These are phyloP conservation scores for Zaprionus vittiger DNA, from an alignment of 1,140 invertebrate genomes.

Conservation along the genomic window DNA sequence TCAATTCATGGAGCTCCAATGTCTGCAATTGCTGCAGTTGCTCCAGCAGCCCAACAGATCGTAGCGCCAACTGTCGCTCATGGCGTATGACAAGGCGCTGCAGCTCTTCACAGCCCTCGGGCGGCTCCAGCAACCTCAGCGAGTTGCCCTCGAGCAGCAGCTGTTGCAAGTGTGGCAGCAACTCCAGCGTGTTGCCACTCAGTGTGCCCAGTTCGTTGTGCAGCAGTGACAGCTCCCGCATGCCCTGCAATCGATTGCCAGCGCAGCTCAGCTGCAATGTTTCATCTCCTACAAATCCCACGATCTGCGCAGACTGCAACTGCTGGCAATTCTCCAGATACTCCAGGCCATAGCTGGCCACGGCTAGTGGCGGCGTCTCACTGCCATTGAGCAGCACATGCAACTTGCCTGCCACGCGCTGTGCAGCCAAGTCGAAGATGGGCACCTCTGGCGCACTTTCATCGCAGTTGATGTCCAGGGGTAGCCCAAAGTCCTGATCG, in stretches of 20 bases:
- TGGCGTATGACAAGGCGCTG: slow-evolving; percentile 23
- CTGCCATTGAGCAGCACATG: slow-evolving; percentile 69
- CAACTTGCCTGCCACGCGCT: slow-evolving; percentile 61
- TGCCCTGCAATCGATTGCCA: slow-evolving; percentile 12
- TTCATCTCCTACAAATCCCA: slow-evolving; percentile 58
- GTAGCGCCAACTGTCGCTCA: slow-evolving; percentile 42
- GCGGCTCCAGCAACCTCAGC: slow-evolving; percentile 38
- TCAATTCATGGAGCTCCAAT: slow-evolving; percentile 36
- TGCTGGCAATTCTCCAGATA: slow-evolving; percentile 66
- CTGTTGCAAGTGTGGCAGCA: slow-evolving; percentile 52
- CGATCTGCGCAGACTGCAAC: slow-evolving; percentile 50
- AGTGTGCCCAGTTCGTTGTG: slow-evolving; percentile 57
- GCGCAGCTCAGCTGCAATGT: slow-evolving; percentile 38
- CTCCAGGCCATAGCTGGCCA: slow-evolving; percentile 68
- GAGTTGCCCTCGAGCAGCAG: slow-evolving; percentile 48
- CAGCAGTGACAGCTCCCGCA: slow-evolving; percentile 25
- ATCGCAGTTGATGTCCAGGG: slow-evolving; percentile 58
- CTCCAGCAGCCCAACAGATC: not conserved
- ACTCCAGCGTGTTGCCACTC: slow-evolving; percentile 42
- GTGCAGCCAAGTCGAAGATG: slow-evolving; percentile 45
- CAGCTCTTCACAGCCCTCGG: slow-evolving; percentile 7
- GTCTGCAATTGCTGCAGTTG: slow-evolving; percentile 20
- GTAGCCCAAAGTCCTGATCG: slow-evolving; percentile 58
- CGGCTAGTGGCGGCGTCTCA: slow-evolving; percentile 53
- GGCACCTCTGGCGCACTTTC: slow-evolving; percentile 2